These are phyloP conservation scores for Pollenia amentaria DNA, from an alignment of 2,888 invertebrate species.

Conservation along the genomic window DNA sequence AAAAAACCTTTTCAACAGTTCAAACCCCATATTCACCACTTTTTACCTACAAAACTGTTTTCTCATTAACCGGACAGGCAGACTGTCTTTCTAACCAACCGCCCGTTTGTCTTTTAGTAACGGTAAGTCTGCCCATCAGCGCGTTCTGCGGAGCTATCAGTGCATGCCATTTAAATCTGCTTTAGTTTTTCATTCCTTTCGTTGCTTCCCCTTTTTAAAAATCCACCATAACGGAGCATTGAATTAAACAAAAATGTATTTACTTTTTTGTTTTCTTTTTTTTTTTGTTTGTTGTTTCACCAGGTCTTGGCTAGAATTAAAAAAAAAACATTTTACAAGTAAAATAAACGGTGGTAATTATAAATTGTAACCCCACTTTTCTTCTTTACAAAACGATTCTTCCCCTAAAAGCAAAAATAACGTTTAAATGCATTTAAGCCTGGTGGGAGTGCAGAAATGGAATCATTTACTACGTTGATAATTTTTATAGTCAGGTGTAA, in stretches of 20 bases:
- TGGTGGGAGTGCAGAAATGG: not conserved
- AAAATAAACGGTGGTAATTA: slow-evolving; percentile 14
- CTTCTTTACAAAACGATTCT: too few relatives aligned
- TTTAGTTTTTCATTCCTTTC: not conserved
- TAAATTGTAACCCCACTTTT: not conserved
- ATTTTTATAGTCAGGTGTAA: slow-evolving; percentile 28
- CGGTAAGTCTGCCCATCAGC: slow-evolving; percentile 12
- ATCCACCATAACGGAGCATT: slow-evolving; percentile 12
- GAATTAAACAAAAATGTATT: slow-evolving; percentile 34
- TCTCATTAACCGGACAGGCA: not conserved
- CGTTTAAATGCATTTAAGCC: not conserved
- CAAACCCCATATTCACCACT: not conserved
- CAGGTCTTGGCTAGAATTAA: not conserved
- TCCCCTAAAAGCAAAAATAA: not conserved
- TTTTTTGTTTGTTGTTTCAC: not conserved
- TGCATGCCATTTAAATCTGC: slow-evolving; percentile 34
- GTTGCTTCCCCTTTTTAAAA: not conserved
- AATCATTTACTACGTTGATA: not conserved
- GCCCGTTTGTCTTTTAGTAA: not conserved
- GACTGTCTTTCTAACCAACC: not conserved
- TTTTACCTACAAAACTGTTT: slow-evolving; percentile 17
- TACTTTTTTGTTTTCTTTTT: not conserved
- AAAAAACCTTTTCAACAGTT: not conserved
- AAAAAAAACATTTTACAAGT: slow-evolving; percentile 15
- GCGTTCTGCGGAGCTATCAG: not conserved